phyloP scores from a whole-genome alignment of 2,888 invertebrate species.

The Augiades crinisus region DNA sequence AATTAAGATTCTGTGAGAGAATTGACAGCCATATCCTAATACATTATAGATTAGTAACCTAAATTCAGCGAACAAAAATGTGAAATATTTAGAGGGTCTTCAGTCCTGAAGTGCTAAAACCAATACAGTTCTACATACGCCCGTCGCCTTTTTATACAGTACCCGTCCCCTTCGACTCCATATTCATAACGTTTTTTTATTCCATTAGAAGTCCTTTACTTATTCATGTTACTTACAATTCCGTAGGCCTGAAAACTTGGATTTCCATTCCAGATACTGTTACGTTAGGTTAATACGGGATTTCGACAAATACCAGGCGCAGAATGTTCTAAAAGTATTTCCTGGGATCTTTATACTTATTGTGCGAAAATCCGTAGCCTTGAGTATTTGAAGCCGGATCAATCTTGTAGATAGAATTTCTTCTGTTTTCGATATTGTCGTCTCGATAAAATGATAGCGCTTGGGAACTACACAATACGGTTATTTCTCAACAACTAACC shows the following conservation, averaged over 20 bases:
- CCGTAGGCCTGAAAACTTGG: constrained; percentile 16
- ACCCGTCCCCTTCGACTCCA: background rate
- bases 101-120: too few species aligned
- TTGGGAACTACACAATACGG: too few species aligned
- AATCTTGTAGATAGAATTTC: background rate
- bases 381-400: background rate
- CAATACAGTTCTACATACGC: too few species aligned
- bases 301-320: constrained; percentile 6
- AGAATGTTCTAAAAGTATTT: constrained; percentile 13
- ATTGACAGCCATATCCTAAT: too few species aligned
- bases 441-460: too few species aligned
- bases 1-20: too few species aligned
- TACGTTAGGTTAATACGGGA: constrained; percentile 17
- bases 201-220: constrained; percentile 17
- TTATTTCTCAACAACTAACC: too few species aligned
- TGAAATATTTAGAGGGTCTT: too few species aligned
- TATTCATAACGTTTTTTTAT: constrained; percentile 21
- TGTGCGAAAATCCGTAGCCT: background rate
- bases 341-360: background rate
- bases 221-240: constrained; percentile 20
- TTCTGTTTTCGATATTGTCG: background rate
- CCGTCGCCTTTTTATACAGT: background rate
- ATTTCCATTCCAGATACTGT: constrained; percentile 19
- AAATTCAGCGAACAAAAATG: too few species aligned
- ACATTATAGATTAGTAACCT: too few species aligned